Evolutionary conservation across 1,140 invertebrate species (phyloP).

Genomic region (Cydia strobilella): DNA sequence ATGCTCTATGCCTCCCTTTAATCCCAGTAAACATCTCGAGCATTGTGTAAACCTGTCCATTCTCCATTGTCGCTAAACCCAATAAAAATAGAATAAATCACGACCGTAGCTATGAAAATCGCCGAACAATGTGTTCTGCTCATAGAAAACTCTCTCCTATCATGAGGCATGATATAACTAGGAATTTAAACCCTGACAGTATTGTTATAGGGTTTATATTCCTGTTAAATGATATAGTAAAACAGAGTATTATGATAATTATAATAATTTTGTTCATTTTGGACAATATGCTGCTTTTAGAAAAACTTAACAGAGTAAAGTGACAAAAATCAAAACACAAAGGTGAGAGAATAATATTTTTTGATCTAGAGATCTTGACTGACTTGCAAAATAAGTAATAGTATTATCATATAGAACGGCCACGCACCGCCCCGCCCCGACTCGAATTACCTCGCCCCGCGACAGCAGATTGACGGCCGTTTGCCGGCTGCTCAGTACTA

Average conservation of each 20-base stretch:
- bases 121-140: neutral
- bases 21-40: constrained; percentile 1
- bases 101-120: constrained; percentile 1
- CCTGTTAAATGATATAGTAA: neutral
- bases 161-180: neutral
- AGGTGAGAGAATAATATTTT: no score
- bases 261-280: no score
- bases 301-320: no score
- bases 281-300: neutral
- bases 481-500: no score
- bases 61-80: constrained; percentile 4
- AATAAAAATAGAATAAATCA: constrained; percentile 18
- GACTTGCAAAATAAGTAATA: no score
- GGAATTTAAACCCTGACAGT: neutral
- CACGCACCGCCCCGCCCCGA: no score
- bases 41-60: neutral
- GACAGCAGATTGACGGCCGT: no score
- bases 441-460: no score
- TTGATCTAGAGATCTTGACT: no score
- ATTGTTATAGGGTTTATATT: neutral
- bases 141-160: constrained; percentile 12
- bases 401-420: no score
- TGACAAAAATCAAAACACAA: no score
- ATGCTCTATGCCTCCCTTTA: neutral
- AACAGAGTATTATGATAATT: no score